A percentile compares a stretch with the other conserved stretches of the same genome.
Evolutionary conservation across 2,888 invertebrate species (phyloP).

Genomic region (Xylota sylvarum): DNA sequence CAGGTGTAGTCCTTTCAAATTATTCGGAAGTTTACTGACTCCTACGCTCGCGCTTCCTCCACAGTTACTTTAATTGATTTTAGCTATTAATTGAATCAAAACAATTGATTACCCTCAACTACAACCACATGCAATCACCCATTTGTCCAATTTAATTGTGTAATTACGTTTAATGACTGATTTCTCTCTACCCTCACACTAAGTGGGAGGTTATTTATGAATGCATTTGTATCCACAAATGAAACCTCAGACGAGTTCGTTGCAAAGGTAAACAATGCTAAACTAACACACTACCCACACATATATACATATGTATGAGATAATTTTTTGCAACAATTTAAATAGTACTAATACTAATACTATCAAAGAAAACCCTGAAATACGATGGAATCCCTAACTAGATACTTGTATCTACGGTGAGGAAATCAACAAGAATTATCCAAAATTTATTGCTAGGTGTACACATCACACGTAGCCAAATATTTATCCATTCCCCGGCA

Average conservation of each 20-base stretch:
- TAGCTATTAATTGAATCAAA: constrained; percentile 1
- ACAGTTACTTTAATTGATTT: constrained; percentile 8
- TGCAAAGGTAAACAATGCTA: constrained; percentile 4
- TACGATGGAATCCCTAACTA: neutral
- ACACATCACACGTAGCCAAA: constrained; percentile 29
- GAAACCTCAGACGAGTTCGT: neutral
- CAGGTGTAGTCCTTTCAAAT: too few species aligned
- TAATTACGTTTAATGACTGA: constrained; percentile 34
- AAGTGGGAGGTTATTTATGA: constrained; percentile 3
- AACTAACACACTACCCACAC: neutral
- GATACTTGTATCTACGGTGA: neutral
- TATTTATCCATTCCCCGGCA: constrained; percentile 34
- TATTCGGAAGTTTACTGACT: neutral
- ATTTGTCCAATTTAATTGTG: constrained; percentile 37
- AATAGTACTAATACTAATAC: neutral
- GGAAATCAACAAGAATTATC: neutral
- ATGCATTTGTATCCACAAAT: neutral
- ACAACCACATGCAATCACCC: constrained; percentile 13
- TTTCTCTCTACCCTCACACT: neutral
- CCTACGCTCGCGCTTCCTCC: neutral
- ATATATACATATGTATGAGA: too few species aligned
- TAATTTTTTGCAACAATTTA: constrained; percentile 24
- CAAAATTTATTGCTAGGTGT: constrained; percentile 27
- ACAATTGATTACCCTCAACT: constrained; percentile 25
- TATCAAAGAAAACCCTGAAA: neutral